phyloP scores from a whole-genome alignment of 2,113 vertebrate genomes.

The Pseudonaja textilis region DNA sequence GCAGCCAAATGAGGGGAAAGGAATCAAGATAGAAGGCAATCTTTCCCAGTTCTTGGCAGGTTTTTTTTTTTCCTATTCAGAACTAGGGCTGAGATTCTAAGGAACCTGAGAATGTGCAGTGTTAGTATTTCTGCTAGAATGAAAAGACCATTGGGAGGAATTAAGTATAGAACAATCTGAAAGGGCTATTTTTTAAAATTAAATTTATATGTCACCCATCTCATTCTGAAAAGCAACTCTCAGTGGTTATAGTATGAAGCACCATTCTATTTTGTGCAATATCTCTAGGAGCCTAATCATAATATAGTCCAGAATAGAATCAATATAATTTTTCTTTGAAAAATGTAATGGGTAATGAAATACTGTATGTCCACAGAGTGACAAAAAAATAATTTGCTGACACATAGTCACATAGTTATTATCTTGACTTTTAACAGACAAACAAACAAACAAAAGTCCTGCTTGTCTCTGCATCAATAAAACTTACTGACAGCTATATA shows the following conservation, averaged over 20 bases:
- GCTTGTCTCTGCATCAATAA: constrained; percentile 17
- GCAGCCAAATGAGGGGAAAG: not conserved
- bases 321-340: not conserved
- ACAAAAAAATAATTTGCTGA: constrained; percentile 9
- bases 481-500: constrained; percentile 31
- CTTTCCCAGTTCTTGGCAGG: not conserved
- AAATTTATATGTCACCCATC: not conserved
- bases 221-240: not conserved
- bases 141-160: not conserved
- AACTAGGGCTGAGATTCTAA: not conserved
- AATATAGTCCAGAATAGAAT: not conserved
- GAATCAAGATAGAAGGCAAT: not conserved
- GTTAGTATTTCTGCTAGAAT: not conserved
- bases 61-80: no score
- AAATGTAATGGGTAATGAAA: not conserved
- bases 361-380: not conserved
- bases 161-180: not conserved
- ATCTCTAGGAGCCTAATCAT: not conserved
- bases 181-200: not conserved
- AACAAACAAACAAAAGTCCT: not conserved
- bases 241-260: not conserved
- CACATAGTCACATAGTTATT: not conserved
- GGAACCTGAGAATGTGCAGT: not conserved
- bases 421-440: constrained; percentile 5
- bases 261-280: not conserved